These are phyloP conservation scores for Callorhinus ursinus DNA, from an alignment of 2,113 vertebrate species.

Conservation along the genomic window DNA sequence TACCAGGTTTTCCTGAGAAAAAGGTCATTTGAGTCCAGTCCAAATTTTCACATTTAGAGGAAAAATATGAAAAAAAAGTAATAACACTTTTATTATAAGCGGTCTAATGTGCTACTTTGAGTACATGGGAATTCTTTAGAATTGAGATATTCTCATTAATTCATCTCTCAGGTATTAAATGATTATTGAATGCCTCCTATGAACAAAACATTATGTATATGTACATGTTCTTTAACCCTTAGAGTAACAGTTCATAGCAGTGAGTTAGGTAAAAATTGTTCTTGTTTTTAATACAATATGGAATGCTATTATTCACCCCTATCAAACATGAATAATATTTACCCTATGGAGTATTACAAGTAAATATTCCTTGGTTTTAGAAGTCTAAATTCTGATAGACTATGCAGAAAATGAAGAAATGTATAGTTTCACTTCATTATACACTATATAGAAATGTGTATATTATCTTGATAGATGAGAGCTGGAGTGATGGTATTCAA, in stretches of 20 bases:
- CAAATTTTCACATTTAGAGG: conserved; percentile 13
- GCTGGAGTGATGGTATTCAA: not conserved
- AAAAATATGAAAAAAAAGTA: not conserved
- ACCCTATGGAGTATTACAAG: not conserved
- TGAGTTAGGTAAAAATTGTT: not conserved
- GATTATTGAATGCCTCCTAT: not conserved
- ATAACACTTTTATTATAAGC: not conserved
- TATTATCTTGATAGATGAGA: not conserved
- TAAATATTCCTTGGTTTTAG: conserved; percentile 7
- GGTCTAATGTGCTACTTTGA: not conserved
- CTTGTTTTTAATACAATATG: not conserved
- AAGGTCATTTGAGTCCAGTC: not conserved
- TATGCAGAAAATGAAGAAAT: not conserved
- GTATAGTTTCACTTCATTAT: not conserved
- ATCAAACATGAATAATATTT: conserved; percentile 38
- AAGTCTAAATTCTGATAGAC: conserved; percentile 33
- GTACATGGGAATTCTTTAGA: not conserved
- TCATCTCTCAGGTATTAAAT: not conserved
- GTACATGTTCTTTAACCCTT: not conserved
- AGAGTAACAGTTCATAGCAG: not conserved
- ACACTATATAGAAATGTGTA: not conserved
- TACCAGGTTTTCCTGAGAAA: not conserved
- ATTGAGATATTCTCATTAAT: not conserved
- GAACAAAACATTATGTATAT: not conserved
- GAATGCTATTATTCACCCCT: not conserved